Conservation (phyloP, 2,888 invertebrate genomes). For the Luffia ferchaultella region DNA sequence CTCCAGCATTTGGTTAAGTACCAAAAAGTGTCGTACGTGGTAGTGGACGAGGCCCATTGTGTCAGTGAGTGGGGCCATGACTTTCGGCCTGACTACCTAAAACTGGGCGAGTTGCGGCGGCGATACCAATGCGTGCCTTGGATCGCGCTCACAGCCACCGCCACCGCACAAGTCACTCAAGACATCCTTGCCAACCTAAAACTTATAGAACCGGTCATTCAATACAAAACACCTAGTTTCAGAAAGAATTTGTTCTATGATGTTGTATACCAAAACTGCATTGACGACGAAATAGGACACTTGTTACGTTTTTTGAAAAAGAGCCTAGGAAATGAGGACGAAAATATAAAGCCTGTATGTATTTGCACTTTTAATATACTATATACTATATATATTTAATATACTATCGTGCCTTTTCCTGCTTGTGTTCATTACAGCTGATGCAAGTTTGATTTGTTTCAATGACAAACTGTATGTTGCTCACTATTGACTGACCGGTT, state of each 20-base stretch:
- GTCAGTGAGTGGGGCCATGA: conserved; percentile 99
- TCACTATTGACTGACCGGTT: no score
- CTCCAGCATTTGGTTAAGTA: conserved; percentile 75
- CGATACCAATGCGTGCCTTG: conserved; percentile 77
- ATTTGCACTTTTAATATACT: conserved; percentile 6
- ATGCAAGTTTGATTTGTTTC: no score
- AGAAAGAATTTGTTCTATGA: conserved; percentile 95
- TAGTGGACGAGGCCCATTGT: conserved; percentile 98
- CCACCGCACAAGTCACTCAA: conserved; percentile 78
- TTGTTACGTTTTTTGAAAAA: conserved; percentile 76
- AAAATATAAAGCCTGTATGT: conserved; percentile 54
- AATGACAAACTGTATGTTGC: no score
- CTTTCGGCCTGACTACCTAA: conserved; percentile 94
- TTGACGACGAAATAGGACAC: conserved; percentile 83
- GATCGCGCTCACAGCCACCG: conserved; percentile 96
- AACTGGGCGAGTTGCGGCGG: conserved; percentile 72
- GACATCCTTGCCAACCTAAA: conserved; percentile 83
- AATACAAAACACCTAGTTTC: conserved; percentile 89
- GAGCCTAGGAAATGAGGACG: conserved; percentile 69
- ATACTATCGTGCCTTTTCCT: no score
- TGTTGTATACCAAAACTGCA: conserved; percentile 85
- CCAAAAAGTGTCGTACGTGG: conserved; percentile 85
- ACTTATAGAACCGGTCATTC: conserved; percentile 70
- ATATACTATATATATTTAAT: no score
- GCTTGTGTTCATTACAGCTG: no score